A percentile compares a stretch with the other conserved stretches of the same genome.
Evolutionary conservation across 2,113 vertebrate species (phyloP).

Genomic region (Rhizomys pruinosus): DNA sequence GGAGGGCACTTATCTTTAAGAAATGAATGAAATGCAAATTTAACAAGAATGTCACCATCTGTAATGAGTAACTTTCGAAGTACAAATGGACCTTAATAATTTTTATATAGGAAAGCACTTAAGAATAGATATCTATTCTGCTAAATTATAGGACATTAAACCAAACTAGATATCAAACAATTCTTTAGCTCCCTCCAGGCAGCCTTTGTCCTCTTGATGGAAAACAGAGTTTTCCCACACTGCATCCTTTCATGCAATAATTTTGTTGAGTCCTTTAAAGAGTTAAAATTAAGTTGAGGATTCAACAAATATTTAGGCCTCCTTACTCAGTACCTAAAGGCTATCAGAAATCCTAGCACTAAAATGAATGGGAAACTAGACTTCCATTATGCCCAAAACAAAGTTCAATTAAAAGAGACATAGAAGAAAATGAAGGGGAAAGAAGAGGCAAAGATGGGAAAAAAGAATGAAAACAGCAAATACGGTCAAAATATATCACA

Average conservation of each 20-base stretch:
- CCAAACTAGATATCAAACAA: background rate
- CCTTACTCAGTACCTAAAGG: background rate
- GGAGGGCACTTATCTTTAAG: constrained; percentile 48
- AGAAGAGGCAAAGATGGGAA: background rate
- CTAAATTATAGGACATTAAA: background rate
- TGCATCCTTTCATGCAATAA: background rate
- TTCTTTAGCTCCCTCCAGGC: background rate
- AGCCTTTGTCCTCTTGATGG: background rate
- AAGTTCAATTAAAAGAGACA: background rate
- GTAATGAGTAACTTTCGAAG: constrained; percentile 42
- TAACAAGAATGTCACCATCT: constrained; percentile 31
- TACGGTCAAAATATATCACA: background rate
- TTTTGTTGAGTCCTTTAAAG: constrained; percentile 15
- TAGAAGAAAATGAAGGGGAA: background rate
- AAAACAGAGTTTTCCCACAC: background rate
- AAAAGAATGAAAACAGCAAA: background rate
- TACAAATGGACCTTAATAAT: constrained; percentile 11
- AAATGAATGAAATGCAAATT: constrained; percentile 39
- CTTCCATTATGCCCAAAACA: background rate
- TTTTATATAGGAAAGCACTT: constrained; percentile 45
- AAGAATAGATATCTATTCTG: constrained; percentile 7
- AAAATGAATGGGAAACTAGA: background rate
- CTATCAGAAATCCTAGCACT: background rate
- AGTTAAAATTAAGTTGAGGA: constrained; percentile 13
- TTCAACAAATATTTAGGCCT: background rate